Base-by-base conservation (phyloP, 1,140 invertebrate species). In the Drosophila mauritiana region DNA sequence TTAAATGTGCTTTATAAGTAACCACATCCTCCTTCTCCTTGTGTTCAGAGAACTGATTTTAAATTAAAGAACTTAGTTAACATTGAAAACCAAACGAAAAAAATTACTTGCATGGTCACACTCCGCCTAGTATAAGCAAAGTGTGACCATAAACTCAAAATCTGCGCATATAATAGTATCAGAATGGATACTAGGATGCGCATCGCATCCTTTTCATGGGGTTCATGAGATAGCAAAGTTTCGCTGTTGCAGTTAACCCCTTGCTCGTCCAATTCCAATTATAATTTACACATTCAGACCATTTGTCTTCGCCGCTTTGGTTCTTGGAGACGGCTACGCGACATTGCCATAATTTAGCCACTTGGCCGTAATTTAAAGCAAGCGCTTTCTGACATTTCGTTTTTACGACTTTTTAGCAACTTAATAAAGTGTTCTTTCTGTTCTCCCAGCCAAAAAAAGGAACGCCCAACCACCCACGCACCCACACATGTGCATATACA, bases 261-360 rank as follows among this genome's bases (percentile, higher is more conserved):
- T 49, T 45, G 27, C 37, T 56, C 58, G 46, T 80, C 69, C 52
- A 15, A 79, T 86, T 86, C 78, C 82, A 88, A 86, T 86, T 86
- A 82, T 86, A 86, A 86, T 86, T 88, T 82, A 88, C 82, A 82
- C 82, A 82, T 82, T 80, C 64, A 65, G 75, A 74, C 74, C 82
- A 85, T 85, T 85, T 85, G 78, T 88, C 83, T 88, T 78, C 27
- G 59, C 77, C 53, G 45, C 39, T 57, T 63, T 85, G 55, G 55
- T 43, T 75, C 40, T 39, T 42, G 48, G 42, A 36, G 52, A 43
- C 53, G 63, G 62, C 61, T 76, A 88, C 83, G 83, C 83, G 83
- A 83, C 83, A 83, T 76, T 79, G 61, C 75, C 83, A 86, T 86
- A 86, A 86, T 86, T 86, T 86, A 86, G 83, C 83, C 79, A 86